phyloP scores from a whole-genome alignment of 2,888 invertebrate genomes.

The Brachyptera putata region DNA sequence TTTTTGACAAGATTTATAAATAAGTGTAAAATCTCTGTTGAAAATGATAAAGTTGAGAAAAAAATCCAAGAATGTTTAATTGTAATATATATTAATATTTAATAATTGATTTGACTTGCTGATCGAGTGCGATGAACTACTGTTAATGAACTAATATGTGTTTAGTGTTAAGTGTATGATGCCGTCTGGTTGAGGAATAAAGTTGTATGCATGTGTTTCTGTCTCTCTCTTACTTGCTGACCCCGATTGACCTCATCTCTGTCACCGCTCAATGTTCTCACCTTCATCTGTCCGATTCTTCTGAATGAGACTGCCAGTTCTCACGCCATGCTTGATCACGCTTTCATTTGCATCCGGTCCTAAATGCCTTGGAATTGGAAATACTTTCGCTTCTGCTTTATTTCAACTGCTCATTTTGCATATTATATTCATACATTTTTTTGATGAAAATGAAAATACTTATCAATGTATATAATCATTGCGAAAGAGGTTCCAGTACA shows the following conservation, averaged over 20 bases:
- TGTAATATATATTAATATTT: constrained; percentile 28
- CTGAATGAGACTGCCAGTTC: too few species aligned
- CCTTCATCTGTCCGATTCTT: too few species aligned
- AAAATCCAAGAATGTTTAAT: constrained; percentile 27
- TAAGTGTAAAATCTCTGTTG: background rate
- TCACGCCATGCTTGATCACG: too few species aligned
- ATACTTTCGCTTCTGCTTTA: too few species aligned
- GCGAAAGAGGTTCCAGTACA: too few species aligned
- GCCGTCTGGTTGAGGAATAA: constrained; percentile 29
- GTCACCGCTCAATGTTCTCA: background rate
- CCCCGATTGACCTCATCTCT: background rate
- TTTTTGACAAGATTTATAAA: background rate
- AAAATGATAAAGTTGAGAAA: background rate
- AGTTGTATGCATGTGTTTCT: constrained; percentile 32
- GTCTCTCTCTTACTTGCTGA: constrained; percentile 3
- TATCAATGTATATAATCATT: too few species aligned
- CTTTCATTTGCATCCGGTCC: too few species aligned
- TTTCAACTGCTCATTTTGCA: too few species aligned
- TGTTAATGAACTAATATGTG: constrained; percentile 5
- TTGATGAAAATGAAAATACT: too few species aligned
- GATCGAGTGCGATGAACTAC: background rate
- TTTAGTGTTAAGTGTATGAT: constrained; percentile 11
- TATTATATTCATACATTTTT: too few species aligned
- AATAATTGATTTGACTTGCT: background rate
- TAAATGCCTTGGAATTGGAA: too few species aligned